A percentile compares a stretch with the other conserved stretches of the same genome.
phyloP scores from a whole-genome alignment of 2,797 vertebrate species.

The Molossus alvarezi region DNA sequence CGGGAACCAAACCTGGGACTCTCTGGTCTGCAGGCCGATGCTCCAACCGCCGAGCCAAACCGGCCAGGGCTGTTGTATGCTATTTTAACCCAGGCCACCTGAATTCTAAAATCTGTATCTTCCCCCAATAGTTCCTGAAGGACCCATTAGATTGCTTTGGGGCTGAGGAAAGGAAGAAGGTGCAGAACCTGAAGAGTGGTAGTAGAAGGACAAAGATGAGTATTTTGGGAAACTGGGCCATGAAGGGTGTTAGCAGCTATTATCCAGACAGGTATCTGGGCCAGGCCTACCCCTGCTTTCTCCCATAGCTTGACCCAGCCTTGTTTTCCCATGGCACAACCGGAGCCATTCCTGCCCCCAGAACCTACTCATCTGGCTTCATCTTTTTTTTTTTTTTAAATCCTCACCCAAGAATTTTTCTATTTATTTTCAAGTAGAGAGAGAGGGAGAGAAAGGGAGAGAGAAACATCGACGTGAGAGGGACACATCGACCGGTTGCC shows the following conservation, averaged over 20 bases:
- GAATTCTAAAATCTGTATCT: neutral
- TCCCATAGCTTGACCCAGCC: neutral
- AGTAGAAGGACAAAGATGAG: slow-evolving; percentile 1
- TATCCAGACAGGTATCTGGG: slow-evolving; percentile 65
- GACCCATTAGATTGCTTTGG: neutral
- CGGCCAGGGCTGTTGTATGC: neutral
- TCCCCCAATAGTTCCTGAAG: neutral
- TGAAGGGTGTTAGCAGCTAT: slow-evolving; percentile 52
- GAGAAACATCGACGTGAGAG: no score
- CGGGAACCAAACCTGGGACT: no score
- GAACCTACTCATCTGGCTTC: slow-evolving; percentile 55
- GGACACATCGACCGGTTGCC: no score
- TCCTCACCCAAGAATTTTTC: no score
- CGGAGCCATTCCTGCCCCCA: neutral
- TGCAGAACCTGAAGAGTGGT: neutral
- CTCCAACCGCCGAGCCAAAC: no score
- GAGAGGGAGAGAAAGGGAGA: no score
- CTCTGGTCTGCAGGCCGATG: no score
- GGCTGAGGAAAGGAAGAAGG: neutral
- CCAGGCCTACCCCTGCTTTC: slow-evolving; percentile 65
- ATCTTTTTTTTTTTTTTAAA: neutral
- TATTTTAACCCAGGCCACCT: slow-evolving; percentile 39
- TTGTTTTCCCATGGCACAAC: neutral
- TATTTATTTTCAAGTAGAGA: no score
- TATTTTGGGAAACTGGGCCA: slow-evolving; percentile 82